Conservation (phyloP, 2,113 vertebrate species). For the Myotis brandtii region DNA sequence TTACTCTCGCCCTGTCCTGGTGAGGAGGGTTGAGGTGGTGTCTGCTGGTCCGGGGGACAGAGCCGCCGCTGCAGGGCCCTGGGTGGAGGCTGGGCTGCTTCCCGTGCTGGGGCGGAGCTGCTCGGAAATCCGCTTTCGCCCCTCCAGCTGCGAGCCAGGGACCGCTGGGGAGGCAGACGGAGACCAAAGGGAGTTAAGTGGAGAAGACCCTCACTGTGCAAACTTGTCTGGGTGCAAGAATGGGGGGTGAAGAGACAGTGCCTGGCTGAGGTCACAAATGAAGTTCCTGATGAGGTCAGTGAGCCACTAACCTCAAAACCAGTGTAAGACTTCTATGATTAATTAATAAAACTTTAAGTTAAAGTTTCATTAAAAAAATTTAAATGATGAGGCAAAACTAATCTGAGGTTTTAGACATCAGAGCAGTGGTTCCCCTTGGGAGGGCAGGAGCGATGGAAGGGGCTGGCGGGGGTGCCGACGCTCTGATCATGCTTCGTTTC, state of each 20-base stretch:
- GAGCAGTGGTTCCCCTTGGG: no score
- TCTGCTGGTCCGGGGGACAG: not conserved
- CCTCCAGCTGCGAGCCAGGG: not conserved
- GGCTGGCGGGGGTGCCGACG: not conserved
- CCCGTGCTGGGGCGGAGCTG: not conserved
- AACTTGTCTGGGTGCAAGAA: not conserved
- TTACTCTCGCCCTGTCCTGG: slow-evolving; percentile 76
- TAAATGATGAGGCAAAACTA: not conserved
- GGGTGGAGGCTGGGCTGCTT: not conserved
- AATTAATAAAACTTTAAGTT: not conserved
- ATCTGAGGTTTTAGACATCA: not conserved
- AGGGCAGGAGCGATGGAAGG: no score
- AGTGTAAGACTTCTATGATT: not conserved
- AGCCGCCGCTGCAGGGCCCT: not conserved
- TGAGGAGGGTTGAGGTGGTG: slow-evolving; percentile 27
- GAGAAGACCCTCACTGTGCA: not conserved
- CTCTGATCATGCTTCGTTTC: not conserved
- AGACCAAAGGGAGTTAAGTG: not conserved
- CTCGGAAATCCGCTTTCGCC: not conserved
- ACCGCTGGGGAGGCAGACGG: not conserved
- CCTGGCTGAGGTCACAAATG: not conserved
- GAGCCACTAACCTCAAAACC: not conserved
- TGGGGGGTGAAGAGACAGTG: not conserved
- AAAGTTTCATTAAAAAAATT: not conserved
- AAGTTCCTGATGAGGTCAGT: not conserved